A percentile compares a stretch with the other conserved stretches of the same genome.
Evolutionary conservation across 2,797 vertebrate species (phyloP).

Genomic region (Pseudochaenichthys georgianus): DNA sequence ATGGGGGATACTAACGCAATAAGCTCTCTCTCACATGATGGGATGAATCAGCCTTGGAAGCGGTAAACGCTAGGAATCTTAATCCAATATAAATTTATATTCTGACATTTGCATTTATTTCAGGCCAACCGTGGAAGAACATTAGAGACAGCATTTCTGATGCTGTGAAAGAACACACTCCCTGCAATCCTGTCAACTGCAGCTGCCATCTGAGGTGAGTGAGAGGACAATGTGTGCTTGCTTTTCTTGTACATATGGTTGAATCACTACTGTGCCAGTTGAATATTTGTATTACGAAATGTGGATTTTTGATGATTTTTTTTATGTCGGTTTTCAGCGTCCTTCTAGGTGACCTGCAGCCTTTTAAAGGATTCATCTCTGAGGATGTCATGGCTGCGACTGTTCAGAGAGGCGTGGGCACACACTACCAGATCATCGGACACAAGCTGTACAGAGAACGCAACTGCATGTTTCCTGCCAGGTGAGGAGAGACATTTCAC

Average conservation of each 20-base stretch:
- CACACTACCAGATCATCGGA: slow-evolving; percentile 94
- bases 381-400: slow-evolving; percentile 86
- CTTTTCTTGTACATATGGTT: neutral
- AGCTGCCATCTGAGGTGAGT: slow-evolving; percentile 91
- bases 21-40: too few relatives aligned
- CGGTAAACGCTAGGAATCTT: too few relatives aligned
- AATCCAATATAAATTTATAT: neutral
- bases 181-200: slow-evolving; percentile 89
- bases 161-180: slow-evolving; percentile 82
- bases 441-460: slow-evolving; percentile 92
- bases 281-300: neutral
- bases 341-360: slow-evolving; percentile 88
- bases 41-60: too few relatives aligned
- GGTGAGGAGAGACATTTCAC: slow-evolving; percentile 78
- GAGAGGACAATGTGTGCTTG: neutral
- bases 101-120: neutral
- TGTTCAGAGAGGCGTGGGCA: slow-evolving; percentile 89
- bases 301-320: neutral
- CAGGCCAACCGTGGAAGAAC: slow-evolving; percentile 73
- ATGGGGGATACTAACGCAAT: too few relatives aligned
- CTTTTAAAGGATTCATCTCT: slow-evolving; percentile 90
- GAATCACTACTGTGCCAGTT: neutral
- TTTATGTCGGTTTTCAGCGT: slow-evolving; percentile 81
- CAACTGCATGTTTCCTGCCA: slow-evolving; percentile 97
- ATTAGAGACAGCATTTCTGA: slow-evolving; percentile 62